A percentile compares a stretch with the other conserved stretches of the same genome.
These are phyloP conservation scores for Luidia sarsii DNA, from an alignment of 53 echinoderm and acorn worm genomes.

Conservation along the genomic window DNA sequence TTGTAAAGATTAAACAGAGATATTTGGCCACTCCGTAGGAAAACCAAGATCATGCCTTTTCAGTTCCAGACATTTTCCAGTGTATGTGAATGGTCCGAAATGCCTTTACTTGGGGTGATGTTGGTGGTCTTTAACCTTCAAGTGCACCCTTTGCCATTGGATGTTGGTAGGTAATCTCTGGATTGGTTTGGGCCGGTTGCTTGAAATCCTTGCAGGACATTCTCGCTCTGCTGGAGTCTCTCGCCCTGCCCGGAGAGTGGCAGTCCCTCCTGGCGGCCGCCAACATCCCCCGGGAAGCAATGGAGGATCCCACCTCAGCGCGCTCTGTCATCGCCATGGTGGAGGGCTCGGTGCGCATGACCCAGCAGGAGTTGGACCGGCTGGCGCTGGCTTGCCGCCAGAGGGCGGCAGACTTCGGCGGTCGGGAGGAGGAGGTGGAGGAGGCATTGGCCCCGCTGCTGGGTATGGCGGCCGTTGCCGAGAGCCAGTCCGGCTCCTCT, in stretches of 20 bases:
- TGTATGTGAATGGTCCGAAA: too few species aligned
- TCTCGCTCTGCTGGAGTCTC: constrained; percentile 65
- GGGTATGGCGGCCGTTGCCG: neutral
- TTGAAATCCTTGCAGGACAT: constrained; percentile 29
- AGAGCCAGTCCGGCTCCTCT: too few species aligned
- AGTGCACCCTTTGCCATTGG: too few species aligned
- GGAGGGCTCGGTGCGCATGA: constrained; percentile 55
- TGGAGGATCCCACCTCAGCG: constrained; percentile 70
- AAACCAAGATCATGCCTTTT: too few species aligned
- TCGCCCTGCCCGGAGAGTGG: constrained; percentile 60
- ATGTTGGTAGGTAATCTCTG: too few species aligned
- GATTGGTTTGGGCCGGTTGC: constrained; percentile 18
- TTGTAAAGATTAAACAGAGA: too few species aligned
- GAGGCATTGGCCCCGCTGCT: neutral
- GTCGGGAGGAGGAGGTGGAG: neutral
- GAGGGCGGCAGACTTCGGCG: neutral
- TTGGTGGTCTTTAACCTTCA: too few species aligned
- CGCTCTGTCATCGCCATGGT: constrained; percentile 65
- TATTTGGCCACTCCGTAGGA: too few species aligned
- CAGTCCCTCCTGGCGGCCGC: constrained; percentile 63
- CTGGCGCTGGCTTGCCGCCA: constrained; percentile 43
- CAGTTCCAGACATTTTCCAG: too few species aligned
- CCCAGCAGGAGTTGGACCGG: constrained; percentile 51
- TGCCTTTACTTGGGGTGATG: too few species aligned
- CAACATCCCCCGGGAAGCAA: constrained; percentile 64